Conservation (phyloP, 2,113 vertebrate species). For the Perca schrenkii region DNA sequence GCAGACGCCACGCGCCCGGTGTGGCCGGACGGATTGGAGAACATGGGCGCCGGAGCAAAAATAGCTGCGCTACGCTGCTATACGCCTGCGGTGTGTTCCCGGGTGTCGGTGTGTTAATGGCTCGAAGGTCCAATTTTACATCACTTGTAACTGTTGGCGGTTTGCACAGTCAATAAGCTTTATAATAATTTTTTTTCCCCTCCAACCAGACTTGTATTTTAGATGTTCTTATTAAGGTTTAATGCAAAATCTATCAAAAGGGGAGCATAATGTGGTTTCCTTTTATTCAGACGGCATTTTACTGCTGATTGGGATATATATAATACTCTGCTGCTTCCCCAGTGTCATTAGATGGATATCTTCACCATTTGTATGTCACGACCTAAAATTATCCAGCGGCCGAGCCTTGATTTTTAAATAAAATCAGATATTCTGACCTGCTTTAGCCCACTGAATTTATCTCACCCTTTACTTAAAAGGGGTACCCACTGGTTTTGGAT, state of each 20-base stretch:
- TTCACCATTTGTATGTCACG: background rate
- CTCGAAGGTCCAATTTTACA: background rate
- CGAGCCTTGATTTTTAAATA: background rate
- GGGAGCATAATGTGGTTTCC: background rate
- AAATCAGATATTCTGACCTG: background rate
- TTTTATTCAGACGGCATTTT: background rate
- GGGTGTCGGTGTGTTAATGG: background rate
- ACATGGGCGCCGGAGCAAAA: too few relatives aligned
- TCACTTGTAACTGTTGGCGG: background rate
- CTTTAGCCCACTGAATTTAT: background rate
- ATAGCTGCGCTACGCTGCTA: too few relatives aligned
- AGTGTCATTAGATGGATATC: background rate
- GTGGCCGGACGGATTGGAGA: too few relatives aligned
- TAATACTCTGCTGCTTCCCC: background rate
- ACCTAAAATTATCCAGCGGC: background rate
- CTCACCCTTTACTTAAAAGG: background rate
- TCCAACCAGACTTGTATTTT: background rate
- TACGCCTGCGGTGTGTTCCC: too few relatives aligned
- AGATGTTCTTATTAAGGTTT: conserved; percentile 29
- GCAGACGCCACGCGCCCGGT: too few relatives aligned
- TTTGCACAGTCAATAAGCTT: conserved; percentile 8
- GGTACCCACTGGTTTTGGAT: background rate
- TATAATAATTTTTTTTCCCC: background rate
- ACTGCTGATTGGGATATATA: background rate
- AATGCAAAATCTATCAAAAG: conserved; percentile 3